Evolutionary conservation across 2,888 invertebrate species (phyloP).

Genomic region (Idaea dimidiata): DNA sequence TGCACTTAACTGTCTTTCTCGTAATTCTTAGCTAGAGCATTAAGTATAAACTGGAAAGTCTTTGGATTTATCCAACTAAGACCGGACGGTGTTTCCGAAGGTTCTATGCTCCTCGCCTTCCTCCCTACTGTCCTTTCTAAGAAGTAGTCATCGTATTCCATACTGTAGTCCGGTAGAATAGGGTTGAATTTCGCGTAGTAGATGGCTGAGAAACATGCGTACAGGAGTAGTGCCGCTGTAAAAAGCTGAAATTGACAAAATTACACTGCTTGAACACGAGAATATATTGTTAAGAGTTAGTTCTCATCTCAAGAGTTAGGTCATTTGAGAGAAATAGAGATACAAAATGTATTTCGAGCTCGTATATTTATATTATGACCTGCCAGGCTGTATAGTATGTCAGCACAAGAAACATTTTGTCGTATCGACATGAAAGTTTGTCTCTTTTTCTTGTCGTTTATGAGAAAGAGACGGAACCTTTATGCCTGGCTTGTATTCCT

Average conservation of each 20-base stretch:
- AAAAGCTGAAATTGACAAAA: constrained; percentile 82
- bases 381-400: too few relatives aligned
- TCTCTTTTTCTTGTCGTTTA: too few relatives aligned
- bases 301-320: too few relatives aligned
- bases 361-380: too few relatives aligned
- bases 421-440: too few relatives aligned
- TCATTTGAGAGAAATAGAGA: too few relatives aligned
- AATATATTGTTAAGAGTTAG: background rate
- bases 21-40: constrained; percentile 71
- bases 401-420: too few relatives aligned
- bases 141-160: constrained; percentile 87
- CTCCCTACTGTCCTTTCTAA: constrained; percentile 84
- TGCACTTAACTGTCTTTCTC: constrained; percentile 32
- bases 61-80: constrained; percentile 80
- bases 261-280: background rate
- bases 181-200: constrained; percentile 94
- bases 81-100: constrained; percentile 62
- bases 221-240: constrained; percentile 89
- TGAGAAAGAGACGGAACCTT: too few relatives aligned
- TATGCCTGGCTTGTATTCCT: too few relatives aligned
- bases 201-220: constrained; percentile 92
- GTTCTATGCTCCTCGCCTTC: constrained; percentile 63
- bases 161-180: constrained; percentile 87
- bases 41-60: constrained; percentile 85
- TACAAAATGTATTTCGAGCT: too few relatives aligned